A percentile compares a stretch with the other conserved stretches of the same genome.
Conservation (phyloP, 2,113 vertebrate genomes). For the Lamprologus lemairii region DNA sequence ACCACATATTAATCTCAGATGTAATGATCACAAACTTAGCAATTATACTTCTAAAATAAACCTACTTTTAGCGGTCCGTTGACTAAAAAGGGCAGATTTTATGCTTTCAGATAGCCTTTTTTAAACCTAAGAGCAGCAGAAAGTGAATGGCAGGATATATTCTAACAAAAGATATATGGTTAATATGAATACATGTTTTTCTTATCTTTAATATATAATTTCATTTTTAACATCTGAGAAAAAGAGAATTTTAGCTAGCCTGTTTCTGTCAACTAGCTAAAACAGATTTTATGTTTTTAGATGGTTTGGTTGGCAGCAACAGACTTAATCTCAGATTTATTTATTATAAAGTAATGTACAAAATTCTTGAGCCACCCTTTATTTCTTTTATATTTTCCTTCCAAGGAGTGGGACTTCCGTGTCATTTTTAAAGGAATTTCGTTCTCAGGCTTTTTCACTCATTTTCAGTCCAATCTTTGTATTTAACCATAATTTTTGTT, state of each 20-base stretch:
- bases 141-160: not conserved
- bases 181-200: not conserved
- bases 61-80: not conserved
- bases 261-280: not conserved
- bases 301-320: not conserved
- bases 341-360: not conserved
- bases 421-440: not conserved
- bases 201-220: not conserved
- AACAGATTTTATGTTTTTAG: not conserved
- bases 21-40: not conserved
- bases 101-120: not conserved
- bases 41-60: not conserved
- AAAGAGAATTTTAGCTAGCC: not conserved
- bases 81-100: not conserved
- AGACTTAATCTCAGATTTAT: not conserved
- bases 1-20: not conserved
- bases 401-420: fast-evolving
- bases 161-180: not conserved
- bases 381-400: not conserved
- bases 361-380: not conserved
- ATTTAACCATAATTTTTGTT: not conserved
- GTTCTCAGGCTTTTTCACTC: not conserved
- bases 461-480: not conserved
- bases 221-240: not conserved
- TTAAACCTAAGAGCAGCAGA: not conserved